Conservation (phyloP, 2,797 vertebrate species). For the Amblyraja radiata region DNA sequence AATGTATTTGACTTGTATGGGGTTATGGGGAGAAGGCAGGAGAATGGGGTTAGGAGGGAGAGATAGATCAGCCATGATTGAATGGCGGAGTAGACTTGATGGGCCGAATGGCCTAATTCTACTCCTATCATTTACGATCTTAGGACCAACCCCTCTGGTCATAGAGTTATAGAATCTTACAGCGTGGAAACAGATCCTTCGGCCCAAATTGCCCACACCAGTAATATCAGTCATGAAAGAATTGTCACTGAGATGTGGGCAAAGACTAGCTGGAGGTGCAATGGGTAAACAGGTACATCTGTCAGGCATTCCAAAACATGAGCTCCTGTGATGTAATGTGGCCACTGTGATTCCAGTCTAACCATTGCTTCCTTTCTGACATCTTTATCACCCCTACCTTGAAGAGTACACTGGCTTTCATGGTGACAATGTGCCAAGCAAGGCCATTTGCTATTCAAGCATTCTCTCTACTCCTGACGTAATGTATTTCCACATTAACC, state of each 20-base stretch:
- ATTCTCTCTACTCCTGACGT: neutral
- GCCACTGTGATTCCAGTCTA: neutral
- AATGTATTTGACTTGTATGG: no score
- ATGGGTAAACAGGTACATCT: neutral
- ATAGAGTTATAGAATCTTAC: no score
- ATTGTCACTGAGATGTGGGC: neutral
- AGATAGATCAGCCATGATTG: no score
- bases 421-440: neutral
- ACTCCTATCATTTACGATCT: no score
- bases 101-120: no score
- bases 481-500: neutral
- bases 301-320: constrained; percentile 30
- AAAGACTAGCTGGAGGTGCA: neutral
- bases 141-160: no score
- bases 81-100: no score
- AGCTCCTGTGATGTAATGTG: neutral
- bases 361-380: neutral
- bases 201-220: no score
- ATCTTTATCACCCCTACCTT: constrained; percentile 6
- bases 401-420: neutral
- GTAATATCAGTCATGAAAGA: neutral
- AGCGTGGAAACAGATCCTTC: no score
- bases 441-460: constrained; percentile 19
- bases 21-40: no score
- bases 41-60: no score